phyloP scores from a whole-genome alignment of 2,888 invertebrate genomes.

The Lochmaea capreae region DNA sequence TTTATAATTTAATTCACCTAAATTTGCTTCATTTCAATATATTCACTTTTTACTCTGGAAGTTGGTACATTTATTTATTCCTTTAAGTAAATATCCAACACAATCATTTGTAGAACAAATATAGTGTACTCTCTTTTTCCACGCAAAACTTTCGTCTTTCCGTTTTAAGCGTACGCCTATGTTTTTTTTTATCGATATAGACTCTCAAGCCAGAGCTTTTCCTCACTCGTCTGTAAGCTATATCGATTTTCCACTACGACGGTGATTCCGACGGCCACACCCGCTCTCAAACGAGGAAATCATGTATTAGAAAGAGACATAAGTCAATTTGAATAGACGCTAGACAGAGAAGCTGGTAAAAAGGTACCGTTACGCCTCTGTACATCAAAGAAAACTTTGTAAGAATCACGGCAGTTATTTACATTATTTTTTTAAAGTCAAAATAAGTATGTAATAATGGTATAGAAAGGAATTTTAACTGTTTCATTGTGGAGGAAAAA shows the following conservation, averaged over 20 bases:
- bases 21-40: too few relatives aligned
- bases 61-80: too few relatives aligned
- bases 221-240: conserved; percentile 29
- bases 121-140: too few relatives aligned
- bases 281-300: conserved; percentile 15
- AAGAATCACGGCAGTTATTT: background rate
- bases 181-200: background rate
- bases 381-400: background rate
- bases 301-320: background rate
- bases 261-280: conserved; percentile 20
- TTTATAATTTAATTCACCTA: too few relatives aligned
- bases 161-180: background rate
- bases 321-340: background rate
- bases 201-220: conserved; percentile 1
- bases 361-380: background rate
- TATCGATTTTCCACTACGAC: conserved; percentile 29
- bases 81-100: too few relatives aligned
- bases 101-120: too few relatives aligned
- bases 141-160: too few relatives aligned
- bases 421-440: background rate
- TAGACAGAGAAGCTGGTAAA: background rate
- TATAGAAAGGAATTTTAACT: background rate
- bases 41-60: too few relatives aligned
- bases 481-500: too few relatives aligned
- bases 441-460: background rate